Evolutionary conservation across 2,888 invertebrate species (phyloP).

Genomic region (Mylabris sibirica): DNA sequence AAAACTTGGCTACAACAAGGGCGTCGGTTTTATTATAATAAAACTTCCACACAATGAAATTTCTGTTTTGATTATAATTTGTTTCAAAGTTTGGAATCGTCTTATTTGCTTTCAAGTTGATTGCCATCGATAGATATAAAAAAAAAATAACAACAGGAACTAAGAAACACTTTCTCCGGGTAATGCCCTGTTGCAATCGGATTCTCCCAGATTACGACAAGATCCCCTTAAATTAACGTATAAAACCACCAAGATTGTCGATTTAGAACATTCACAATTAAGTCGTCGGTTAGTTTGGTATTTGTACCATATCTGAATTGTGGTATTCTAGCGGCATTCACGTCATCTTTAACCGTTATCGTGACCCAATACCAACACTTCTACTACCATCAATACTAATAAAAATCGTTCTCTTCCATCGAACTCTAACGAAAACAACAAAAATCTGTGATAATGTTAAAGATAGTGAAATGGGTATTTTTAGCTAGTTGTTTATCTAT

Average conservation of each 20-base stretch:
- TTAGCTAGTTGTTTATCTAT: constrained; percentile 63
- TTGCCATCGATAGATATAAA: constrained; percentile 37
- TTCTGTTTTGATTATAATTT: not conserved
- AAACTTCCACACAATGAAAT: too few relatives aligned
- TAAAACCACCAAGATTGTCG: constrained; percentile 9
- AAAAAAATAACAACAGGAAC: constrained; percentile 25
- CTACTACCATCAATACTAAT: constrained; percentile 4
- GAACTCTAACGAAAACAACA: constrained; percentile 33
- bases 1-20: not conserved
- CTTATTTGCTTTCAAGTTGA: constrained; percentile 38
- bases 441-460: constrained; percentile 46
- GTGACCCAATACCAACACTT: constrained; percentile 42
- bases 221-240: constrained; percentile 16
- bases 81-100: too few relatives aligned
- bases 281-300: not conserved
- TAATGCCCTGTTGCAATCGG: constrained; percentile 45
- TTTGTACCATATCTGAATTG: constrained; percentile 1
- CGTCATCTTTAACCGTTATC: constrained; percentile 39
- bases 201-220: constrained; percentile 28
- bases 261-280: not conserved
- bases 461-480: constrained; percentile 65
- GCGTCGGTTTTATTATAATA: not conserved
- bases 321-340: not conserved
- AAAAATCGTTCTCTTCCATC: constrained; percentile 27
- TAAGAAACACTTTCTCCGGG: constrained; percentile 59